These are phyloP conservation scores for Tetragnatha montana DNA, from an alignment of 2,888 invertebrate genomes.

Conservation along the genomic window DNA sequence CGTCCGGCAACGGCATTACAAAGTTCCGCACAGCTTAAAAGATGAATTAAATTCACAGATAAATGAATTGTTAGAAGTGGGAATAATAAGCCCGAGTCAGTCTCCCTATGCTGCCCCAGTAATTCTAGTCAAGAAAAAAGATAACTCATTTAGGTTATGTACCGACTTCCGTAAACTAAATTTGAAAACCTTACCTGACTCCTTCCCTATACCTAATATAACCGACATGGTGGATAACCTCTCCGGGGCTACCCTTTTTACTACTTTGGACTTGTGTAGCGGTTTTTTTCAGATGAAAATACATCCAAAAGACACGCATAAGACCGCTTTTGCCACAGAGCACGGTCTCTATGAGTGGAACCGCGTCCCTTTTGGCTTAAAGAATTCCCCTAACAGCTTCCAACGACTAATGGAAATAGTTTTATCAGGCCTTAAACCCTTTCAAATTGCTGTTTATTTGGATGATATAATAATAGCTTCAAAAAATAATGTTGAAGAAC, in stretches of 20 bases:
- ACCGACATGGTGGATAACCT: conserved; percentile 16
- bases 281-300: too few relatives aligned
- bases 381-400: not conserved
- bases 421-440: too few relatives aligned
- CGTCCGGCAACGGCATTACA: not conserved
- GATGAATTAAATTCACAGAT: not conserved
- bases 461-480: conserved; percentile 40
- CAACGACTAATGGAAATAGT: too few relatives aligned
- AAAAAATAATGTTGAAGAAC: conserved; percentile 5
- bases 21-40: not conserved
- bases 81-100: too few relatives aligned
- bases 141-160: conserved; percentile 16
- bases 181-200: conserved; percentile 1
- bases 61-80: not conserved
- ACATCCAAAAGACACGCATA: not conserved
- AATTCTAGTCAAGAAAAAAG: not conserved
- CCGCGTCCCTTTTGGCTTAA: not conserved
- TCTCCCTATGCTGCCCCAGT: too few relatives aligned
- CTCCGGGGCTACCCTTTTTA: not conserved
- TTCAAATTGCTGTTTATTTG: conserved; percentile 5
- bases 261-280: conserved; percentile 17
- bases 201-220: conserved; percentile 11
- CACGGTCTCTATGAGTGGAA: conserved; percentile 2
- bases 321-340: not conserved
- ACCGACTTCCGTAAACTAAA: conserved; percentile 32